Conservation (phyloP, 2,113 vertebrate species). For the Dasyprocta punctata region DNA sequence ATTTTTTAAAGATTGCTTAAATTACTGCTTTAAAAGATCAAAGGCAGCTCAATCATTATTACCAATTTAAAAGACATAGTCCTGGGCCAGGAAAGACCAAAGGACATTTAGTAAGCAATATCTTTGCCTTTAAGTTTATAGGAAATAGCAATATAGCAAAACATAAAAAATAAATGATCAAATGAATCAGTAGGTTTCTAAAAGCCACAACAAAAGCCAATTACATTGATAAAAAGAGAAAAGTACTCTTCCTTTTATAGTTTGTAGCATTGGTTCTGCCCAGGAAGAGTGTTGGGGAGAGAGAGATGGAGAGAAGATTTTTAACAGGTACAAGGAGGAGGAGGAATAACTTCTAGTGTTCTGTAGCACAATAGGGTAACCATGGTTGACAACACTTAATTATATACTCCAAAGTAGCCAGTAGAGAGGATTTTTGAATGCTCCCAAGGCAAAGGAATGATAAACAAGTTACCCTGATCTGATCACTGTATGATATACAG, state of each 20-base stretch:
- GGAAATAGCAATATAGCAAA: neutral
- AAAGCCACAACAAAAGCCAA: neutral
- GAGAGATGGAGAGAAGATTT: neutral
- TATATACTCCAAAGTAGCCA: neutral
- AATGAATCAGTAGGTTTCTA: neutral
- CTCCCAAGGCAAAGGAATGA: neutral
- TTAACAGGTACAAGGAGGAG: neutral
- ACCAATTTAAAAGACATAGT: neutral
- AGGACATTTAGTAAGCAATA: conserved; percentile 2
- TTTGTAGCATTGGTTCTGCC: neutral
- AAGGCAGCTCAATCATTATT: neutral
- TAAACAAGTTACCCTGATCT: neutral
- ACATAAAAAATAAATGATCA: conserved; percentile 6
- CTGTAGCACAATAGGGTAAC: neutral
- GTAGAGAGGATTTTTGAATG: neutral
- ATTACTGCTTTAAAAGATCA: neutral
- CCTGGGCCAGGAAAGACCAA: neutral
- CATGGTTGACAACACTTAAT: neutral
- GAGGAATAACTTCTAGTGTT: neutral
- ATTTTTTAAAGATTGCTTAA: conserved; percentile 37
- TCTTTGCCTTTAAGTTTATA: neutral
- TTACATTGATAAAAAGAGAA: conserved; percentile 13
- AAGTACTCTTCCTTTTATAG: neutral
- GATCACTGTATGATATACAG: neutral
- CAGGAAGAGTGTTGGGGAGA: neutral